Evolutionary conservation across 2,113 vertebrate genomes (phyloP).

Genomic region (Sminthopsis crassicaudata): DNA sequence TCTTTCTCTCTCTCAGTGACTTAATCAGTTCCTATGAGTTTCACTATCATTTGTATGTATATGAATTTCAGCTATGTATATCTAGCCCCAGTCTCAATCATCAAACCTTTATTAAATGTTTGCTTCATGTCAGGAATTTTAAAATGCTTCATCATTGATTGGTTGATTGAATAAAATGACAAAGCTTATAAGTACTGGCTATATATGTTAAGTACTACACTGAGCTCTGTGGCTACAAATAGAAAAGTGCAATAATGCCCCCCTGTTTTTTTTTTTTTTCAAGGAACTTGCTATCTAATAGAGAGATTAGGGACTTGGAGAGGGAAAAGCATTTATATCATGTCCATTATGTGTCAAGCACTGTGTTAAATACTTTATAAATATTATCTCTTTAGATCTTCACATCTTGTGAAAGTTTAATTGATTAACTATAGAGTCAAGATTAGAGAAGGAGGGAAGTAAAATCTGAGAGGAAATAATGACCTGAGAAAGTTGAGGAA

Average conservation of each 20-base stretch:
- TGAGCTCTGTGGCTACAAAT: not conserved
- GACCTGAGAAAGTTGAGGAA: not conserved
- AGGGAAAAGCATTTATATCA: not conserved
- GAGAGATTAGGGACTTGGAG: not conserved
- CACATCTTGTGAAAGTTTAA: not conserved
- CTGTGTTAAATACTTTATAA: not conserved
- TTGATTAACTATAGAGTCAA: not conserved
- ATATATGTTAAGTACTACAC: not conserved
- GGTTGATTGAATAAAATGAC: not conserved
- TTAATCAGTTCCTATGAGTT: not conserved
- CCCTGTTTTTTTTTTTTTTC: not conserved
- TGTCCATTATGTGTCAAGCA: not conserved
- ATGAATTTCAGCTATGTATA: not conserved
- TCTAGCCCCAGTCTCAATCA: not conserved
- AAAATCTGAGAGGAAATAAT: not conserved
- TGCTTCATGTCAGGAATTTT: too few species aligned
- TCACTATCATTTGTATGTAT: not conserved
- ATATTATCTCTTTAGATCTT: not conserved
- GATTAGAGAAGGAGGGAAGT: not conserved
- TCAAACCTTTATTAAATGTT: not conserved
- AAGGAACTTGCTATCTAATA: not conserved
- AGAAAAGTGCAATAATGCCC: not conserved
- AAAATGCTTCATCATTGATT: not conserved
- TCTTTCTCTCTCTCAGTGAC: not conserved
- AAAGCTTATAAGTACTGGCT: not conserved